phyloP scores from a whole-genome alignment of 1,140 invertebrate species.

The Camponotus pennsylvanicus region DNA sequence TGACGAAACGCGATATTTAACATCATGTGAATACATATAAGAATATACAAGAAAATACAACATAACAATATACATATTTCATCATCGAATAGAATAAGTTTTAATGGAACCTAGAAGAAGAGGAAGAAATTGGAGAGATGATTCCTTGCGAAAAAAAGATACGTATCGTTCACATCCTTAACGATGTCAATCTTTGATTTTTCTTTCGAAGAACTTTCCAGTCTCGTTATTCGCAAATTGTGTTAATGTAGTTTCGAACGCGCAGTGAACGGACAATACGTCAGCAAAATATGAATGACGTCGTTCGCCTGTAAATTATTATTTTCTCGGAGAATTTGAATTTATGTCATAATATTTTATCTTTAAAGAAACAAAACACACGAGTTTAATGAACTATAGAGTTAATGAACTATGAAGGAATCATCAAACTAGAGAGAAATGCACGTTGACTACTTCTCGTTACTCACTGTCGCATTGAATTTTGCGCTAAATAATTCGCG shows the following conservation, averaged over 20 bases:
- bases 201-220: background rate
- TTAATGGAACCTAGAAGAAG: background rate
- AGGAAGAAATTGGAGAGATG: background rate
- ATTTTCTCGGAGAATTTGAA: background rate
- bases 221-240: conserved; percentile 48
- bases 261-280: background rate
- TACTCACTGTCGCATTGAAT: background rate
- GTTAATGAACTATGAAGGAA: background rate
- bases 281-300: background rate
- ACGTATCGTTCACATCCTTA: conserved; percentile 42
- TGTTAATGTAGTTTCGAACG: background rate
- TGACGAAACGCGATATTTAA: background rate
- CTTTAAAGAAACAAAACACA: background rate
- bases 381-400: background rate
- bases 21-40: background rate
- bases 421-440: background rate
- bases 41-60: background rate
- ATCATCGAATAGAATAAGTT: background rate
- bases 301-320: background rate
- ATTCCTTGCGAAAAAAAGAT: conserved; percentile 5
- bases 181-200: conserved; percentile 14
- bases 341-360: background rate
- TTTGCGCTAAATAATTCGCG: too few relatives aligned
- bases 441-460: background rate
- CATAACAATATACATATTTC: background rate